phyloP scores from a whole-genome alignment of 92 coral and sea anemone species.

The Meandrina meandrites region DNA sequence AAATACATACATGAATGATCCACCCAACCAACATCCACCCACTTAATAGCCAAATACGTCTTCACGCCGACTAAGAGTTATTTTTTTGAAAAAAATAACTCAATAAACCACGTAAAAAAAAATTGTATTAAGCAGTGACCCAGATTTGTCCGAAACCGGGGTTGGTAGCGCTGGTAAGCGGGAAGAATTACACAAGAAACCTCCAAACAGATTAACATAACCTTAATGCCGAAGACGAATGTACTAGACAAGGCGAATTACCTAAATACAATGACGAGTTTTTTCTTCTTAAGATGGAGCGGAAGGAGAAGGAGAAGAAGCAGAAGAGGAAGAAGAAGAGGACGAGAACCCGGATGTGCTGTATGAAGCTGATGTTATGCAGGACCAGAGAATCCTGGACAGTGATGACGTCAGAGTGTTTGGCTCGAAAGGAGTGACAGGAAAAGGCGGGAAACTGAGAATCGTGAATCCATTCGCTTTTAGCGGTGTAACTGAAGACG shows the following conservation, averaged over 20 bases:
- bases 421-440: constrained; percentile 21
- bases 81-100: too few relatives aligned
- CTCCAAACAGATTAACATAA: background rate
- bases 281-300: constrained; percentile 25
- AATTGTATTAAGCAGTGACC: too few relatives aligned
- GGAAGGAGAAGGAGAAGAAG: constrained; percentile 39
- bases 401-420: constrained; percentile 65
- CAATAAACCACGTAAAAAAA: too few relatives aligned
- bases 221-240: background rate
- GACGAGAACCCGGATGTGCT: constrained; percentile 49
- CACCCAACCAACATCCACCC: too few relatives aligned
- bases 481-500: constrained; percentile 33
- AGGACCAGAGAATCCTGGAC: constrained; percentile 71
- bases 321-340: constrained; percentile 56
- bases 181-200: background rate
- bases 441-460: constrained; percentile 4
- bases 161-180: too few relatives aligned
- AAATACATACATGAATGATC: too few relatives aligned
- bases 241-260: background rate
- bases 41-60: too few relatives aligned
- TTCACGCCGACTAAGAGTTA: too few relatives aligned
- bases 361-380: constrained; percentile 73
- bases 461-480: constrained; percentile 59
- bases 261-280: background rate
- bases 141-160: too few relatives aligned